A percentile compares a stretch with the other conserved stretches of the same genome.
Evolutionary conservation across 35 echinoderm and acorn worm genomes (phyloP).

Genomic region (Holothuria glaberrima): DNA sequence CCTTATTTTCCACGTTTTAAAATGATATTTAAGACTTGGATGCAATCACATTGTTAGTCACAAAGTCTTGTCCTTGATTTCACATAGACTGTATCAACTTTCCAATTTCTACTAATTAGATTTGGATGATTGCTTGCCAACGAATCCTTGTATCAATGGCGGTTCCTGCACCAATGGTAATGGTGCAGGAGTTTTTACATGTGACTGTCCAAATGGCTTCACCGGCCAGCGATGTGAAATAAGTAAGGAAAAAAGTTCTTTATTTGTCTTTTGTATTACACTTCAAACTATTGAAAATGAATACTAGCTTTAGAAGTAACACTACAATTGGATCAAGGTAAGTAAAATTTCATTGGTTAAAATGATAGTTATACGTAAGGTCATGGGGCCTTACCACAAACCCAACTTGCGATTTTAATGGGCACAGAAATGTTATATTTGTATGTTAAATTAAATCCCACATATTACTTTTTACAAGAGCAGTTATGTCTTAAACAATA

Average conservation of each 20-base stretch:
- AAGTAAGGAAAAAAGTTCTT: conserved; percentile 12
- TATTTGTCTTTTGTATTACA: background rate
- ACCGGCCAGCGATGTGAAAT: conserved; percentile 42
- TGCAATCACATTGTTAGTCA: no score
- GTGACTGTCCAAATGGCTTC: conserved; percentile 49
- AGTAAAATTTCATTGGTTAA: background rate
- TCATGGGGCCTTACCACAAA: background rate
- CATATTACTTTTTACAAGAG: no score
- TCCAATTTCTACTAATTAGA: background rate
- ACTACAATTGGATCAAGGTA: background rate
- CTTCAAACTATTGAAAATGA: no score
- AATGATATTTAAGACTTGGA: no score
- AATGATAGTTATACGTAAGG: background rate
- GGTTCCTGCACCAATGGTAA: conserved; percentile 25
- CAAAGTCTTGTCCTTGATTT: no score
- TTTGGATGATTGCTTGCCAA: background rate
- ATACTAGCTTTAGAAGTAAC: background rate
- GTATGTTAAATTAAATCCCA: no score
- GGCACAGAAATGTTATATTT: no score
- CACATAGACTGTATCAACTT: no score
- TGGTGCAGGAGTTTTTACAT: conserved; percentile 19
- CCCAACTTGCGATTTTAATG: background rate
- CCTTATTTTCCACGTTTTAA: no score
- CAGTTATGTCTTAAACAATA: no score
- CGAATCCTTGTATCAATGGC: conserved; percentile 44